Evolutionary conservation across 2,888 invertebrate genomes (phyloP), one percentile per base, ranked within the genome.

Genomic region (Sesia bembeciformis): DNA sequence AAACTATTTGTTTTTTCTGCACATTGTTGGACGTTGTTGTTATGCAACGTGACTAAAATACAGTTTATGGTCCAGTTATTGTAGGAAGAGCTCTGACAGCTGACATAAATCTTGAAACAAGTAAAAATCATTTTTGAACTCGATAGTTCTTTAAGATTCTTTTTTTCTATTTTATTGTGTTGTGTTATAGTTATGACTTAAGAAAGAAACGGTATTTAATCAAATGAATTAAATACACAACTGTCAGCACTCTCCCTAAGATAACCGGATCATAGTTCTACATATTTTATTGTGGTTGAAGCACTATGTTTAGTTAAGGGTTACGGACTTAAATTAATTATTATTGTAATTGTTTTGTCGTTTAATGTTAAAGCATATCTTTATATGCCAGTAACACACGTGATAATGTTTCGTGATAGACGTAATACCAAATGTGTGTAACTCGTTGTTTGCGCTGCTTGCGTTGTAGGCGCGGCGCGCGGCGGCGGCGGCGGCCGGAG

Each of bases 351-450:
- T 63, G 70, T 76, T 78, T 77, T 74, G 70, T 76, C 72, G 65
- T 76, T 74, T 72, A 76, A 76, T 70, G 70, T 80, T 78, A 59
- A 80, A 70, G 82, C 84, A 86, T 86, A 84, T 84, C 74, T 77
- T 72, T 61, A 62, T 78, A 82, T 82, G 84, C 79, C 80, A 80
- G 81, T 82, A 86, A 84, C 76, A 81, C 83, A 84, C 84, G 85
- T 85, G 85, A 86, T 84, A 77, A 78, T 81, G 77, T 81, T 79
- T 77, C 81, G 84, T 86, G 84, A 85, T 85, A 83, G 76, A 75
- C 62, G 66, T 80, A 71, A 72, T 68, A 69, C 72, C 66, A 66
- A 64, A 64, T 63, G 54, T 62, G 63, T 39, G 39, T 50, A 52
- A 52, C 6, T 52, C 3, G 8, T 23, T 5, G 4, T n/a, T 43